Percentiles rank a stretch among this genome's conserved stretches.
These are phyloP conservation scores for Mola mola DNA, from an alignment of 2,113 vertebrate species.

Conservation along the genomic window DNA sequence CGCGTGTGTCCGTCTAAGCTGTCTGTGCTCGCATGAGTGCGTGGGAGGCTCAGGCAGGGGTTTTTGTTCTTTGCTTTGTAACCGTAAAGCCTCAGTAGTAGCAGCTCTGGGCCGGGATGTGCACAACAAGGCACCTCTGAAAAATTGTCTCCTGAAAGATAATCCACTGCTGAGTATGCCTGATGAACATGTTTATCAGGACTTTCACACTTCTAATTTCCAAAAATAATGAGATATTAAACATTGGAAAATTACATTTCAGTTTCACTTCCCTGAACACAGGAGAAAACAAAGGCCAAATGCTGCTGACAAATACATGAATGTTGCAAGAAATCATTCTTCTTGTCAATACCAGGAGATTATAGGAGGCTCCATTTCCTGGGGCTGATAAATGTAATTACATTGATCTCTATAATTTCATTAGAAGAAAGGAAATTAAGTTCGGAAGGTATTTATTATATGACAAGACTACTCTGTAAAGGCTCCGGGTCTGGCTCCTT, in stretches of 20 bases:
- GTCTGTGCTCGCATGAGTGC: conserved; percentile 30
- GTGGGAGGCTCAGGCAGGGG: conserved; percentile 52
- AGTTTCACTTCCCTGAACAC: conserved; percentile 57
- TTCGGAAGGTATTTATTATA: conserved; percentile 49
- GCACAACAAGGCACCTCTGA: conserved; percentile 14
- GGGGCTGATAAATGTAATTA: conserved; percentile 67
- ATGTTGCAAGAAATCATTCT: conserved; percentile 63
- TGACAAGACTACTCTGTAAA: conserved; percentile 31
- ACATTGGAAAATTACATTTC: conserved; percentile 69
- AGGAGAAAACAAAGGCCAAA: conserved; percentile 54
- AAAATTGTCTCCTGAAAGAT: conserved; percentile 33
- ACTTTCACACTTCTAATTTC: conserved; percentile 65
- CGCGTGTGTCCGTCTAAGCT: neutral
- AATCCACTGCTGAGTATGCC: conserved; percentile 22
- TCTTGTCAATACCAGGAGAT: conserved; percentile 57
- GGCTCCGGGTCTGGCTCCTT: neutral
- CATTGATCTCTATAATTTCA: conserved; percentile 71
- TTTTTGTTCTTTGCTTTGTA: conserved; percentile 50
- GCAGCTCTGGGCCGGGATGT: conserved; percentile 31
- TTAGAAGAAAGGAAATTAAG: conserved; percentile 58
- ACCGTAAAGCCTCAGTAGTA: conserved; percentile 41
- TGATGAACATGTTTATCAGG: conserved; percentile 62
- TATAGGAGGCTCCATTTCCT: conserved; percentile 64
- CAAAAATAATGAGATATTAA: conserved; percentile 71
- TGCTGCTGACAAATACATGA: conserved; percentile 60